phyloP scores from a whole-genome alignment of 2,113 vertebrate genomes.

The Myiozetetes cayanensis region DNA sequence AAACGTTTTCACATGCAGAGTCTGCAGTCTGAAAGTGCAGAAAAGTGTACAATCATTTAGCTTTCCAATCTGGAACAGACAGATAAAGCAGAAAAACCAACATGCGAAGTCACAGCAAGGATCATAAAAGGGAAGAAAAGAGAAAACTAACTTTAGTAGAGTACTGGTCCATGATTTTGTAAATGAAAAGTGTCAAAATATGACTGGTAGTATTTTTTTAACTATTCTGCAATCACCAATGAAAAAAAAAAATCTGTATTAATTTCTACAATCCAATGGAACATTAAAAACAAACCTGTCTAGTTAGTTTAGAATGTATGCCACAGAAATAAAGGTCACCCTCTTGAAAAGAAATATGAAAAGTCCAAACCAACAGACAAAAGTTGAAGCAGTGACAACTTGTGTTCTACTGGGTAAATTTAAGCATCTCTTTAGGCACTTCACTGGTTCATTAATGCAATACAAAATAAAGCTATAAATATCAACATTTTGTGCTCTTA shows the following conservation, averaged over 20 bases:
- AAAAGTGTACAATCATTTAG: slow-evolving; percentile 63
- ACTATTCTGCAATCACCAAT: slow-evolving; percentile 3
- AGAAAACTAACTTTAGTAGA: not conserved
- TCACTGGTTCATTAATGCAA: slow-evolving; percentile 74
- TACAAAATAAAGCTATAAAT: slow-evolving; percentile 80
- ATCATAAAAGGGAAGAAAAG: not conserved
- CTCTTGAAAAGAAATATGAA: not conserved
- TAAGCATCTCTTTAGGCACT: slow-evolving; percentile 78
- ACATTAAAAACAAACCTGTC: slow-evolving; percentile 3
- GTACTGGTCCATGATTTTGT: slow-evolving; percentile 4
- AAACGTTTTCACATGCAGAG: slow-evolving; percentile 53
- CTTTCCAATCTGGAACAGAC: slow-evolving; percentile 45
- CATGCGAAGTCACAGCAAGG: slow-evolving; percentile 38
- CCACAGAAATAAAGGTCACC: slow-evolving; percentile 55
- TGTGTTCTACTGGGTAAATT: slow-evolving; percentile 52
- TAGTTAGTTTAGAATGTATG: not conserved
- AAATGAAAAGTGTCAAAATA: slow-evolving; percentile 8
- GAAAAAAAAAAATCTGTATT: slow-evolving; percentile 12
- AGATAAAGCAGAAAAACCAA: slow-evolving; percentile 38
- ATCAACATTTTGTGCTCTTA: slow-evolving; percentile 73
- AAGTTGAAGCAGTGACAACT: slow-evolving; percentile 50
- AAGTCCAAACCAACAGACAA: slow-evolving; percentile 29
- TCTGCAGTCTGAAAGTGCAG: slow-evolving; percentile 58
- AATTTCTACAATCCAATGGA: slow-evolving; percentile 5
- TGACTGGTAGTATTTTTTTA: not conserved